Evolutionary conservation across 1,140 invertebrate genomes (phyloP), one percentile per base, ranked within the genome.

Genomic region (Pseudoatta argentina): DNA sequence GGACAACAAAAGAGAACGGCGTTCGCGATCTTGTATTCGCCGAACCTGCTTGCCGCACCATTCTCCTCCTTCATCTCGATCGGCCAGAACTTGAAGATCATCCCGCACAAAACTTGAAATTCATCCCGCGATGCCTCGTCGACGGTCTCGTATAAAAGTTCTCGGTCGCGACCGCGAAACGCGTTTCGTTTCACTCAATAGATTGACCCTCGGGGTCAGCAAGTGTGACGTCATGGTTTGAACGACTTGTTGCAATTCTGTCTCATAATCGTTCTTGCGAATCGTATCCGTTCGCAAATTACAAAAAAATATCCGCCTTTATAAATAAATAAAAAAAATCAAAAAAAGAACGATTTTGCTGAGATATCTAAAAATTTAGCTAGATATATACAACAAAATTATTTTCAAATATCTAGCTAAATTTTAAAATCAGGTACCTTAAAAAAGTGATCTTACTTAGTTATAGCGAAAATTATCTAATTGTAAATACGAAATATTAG

Each of bases 61-160:
- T 76, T 73, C 24, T 81, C 86, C 10, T 88, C 64, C 53, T 79
- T 86, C 21, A 55, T 18, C 86, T 91, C 88, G 24, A 77, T 89
- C 1, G 94, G 89, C 94, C 94, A 93, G 71, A 91, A 93, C 72
- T 94, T 94, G 82, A 95, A 94, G 86, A 95, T 93, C 94, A 94
- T 44, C 39, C 39, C 27, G 93, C 73, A 83, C 93, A 94, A 71
- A 91, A 93, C 69, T 94, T 94, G 82, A 95, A 94, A 83, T 95
- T 93, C 94, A 95, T 95, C n/a, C 30, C 24, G 53, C 24, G 39
- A 21, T 51, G n/a, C 10, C 51, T 3, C 55, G 21, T 85, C 57
- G 78, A 75, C 61, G 79, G 30, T 89, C 18, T 7, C 85, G 78
- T 30, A 81, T 61, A 12, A 53, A 44, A 71, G 39, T 89, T 59